Conservation (phyloP, 2,888 invertebrate genomes). For the Caenorhabditis japonica region DNA sequence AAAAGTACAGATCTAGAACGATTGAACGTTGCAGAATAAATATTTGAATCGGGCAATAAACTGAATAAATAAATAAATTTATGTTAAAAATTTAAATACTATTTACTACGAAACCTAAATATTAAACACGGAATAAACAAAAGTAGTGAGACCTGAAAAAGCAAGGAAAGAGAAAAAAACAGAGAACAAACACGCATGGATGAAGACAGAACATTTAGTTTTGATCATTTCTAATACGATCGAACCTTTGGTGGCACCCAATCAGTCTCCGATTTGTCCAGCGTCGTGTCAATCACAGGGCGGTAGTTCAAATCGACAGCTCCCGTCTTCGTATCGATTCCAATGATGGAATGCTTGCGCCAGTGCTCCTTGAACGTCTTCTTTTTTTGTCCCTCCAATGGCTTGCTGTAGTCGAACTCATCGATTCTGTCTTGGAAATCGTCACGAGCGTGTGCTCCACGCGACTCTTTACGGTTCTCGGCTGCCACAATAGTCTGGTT, state of each 20-base stretch:
- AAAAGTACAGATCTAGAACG: no score
- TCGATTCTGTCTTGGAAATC: slow-evolving; percentile 91
- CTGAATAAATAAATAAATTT: background rate
- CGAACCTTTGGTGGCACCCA: slow-evolving; percentile 93
- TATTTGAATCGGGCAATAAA: background rate
- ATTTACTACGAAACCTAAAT: background rate
- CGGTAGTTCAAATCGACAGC: slow-evolving; percentile 86
- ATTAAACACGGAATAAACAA: slow-evolving; percentile 10
- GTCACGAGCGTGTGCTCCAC: slow-evolving; percentile 98
- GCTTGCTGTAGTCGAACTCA: slow-evolving; percentile 93
- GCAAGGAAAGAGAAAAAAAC: slow-evolving; percentile 10
- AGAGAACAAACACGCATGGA: background rate
- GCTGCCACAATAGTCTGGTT: slow-evolving; percentile 92
- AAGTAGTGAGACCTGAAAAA: slow-evolving; percentile 2
- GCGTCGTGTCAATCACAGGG: slow-evolving; percentile 92
- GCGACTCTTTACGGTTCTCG: slow-evolving; percentile 91
- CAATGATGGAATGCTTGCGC: slow-evolving; percentile 94
- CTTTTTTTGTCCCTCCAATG: slow-evolving; percentile 86
- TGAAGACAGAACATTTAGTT: background rate
- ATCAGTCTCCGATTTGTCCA: slow-evolving; percentile 87
- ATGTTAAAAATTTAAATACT: background rate
- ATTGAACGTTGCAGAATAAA: background rate
- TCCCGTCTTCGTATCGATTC: slow-evolving; percentile 85
- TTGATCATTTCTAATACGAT: slow-evolving; percentile 83
- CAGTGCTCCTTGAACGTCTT: slow-evolving; percentile 89